Percentiles rank a stretch among this genome's conserved stretches.
Evolutionary conservation across 2,888 invertebrate genomes (phyloP).

Genomic region (Trisateles emortualis): DNA sequence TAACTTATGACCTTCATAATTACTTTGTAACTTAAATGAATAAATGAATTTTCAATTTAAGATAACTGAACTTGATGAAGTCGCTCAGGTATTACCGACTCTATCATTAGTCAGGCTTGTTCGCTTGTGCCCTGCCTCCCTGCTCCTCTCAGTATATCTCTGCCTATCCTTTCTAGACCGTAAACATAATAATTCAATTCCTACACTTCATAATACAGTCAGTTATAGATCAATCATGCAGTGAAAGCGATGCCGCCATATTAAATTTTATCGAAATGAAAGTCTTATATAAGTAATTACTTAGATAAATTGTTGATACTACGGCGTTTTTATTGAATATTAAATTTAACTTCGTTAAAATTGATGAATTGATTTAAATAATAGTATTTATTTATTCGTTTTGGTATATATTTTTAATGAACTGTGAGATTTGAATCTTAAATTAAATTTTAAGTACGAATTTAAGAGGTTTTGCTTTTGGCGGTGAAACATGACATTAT

Average conservation of each 20-base stretch:
- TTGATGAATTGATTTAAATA: conserved; percentile 7
- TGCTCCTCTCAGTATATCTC: too few species aligned
- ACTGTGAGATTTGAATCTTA: not conserved
- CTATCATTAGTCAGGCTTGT: too few species aligned
- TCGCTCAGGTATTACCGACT: too few species aligned
- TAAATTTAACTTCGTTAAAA: not conserved
- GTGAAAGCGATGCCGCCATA: conserved; percentile 8
- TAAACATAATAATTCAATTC: not conserved
- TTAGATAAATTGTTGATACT: conserved; percentile 17
- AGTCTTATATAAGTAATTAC: conserved; percentile 37
- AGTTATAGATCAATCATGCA: conserved; percentile 5
- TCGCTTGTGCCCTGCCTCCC: too few species aligned
- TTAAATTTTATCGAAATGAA: conserved; percentile 27
- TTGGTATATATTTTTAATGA: not conserved
- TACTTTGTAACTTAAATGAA: too few species aligned
- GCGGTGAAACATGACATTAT: too few species aligned
- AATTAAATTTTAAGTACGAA: not conserved
- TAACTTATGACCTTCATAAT: too few species aligned
- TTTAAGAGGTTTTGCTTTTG: too few species aligned
- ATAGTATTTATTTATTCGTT: not conserved
- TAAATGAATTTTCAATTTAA: too few species aligned
- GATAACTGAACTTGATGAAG: too few species aligned
- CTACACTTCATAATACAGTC: not conserved
- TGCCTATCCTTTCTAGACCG: too few species aligned
- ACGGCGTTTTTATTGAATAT: conserved; percentile 11